Base-by-base conservation (phyloP, 2,113 vertebrate genomes). In the Podarcis raffonei region DNA sequence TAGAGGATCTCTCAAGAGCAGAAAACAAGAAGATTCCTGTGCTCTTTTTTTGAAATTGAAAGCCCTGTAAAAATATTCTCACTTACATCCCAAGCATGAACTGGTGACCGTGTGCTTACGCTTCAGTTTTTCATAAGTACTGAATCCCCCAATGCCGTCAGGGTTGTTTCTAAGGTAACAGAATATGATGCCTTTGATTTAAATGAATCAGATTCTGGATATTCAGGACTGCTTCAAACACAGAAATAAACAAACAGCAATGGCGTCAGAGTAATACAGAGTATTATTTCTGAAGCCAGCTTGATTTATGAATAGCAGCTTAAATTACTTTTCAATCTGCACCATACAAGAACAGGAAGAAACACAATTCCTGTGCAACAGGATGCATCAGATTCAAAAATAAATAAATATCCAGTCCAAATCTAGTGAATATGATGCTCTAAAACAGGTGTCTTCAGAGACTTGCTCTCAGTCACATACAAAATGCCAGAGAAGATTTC, bases 161-260 rank as follows among this genome's bases (percentile, higher is more conserved):
- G 90, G 90, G 90, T 95, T 94, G 95, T 95, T 95, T 95, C 95
- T 96, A 96, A 95, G 95, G 93, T 94, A 95, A 95, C 94, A 93
- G 93, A 68, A 94, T 93, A 89, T 76, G 83, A 87, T 35, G 76
- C 84, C 93, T 83, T 83, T 37, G 13, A 72, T 79, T 84, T 86
- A 13, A 84, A 90, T 91, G 84, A 94, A 95, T 92, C 91, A 89
- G 90, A 88, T 90, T 86, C 93, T 95, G 94, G 93, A 95, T 96
- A 95, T 96, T 93, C 94, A 95, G 95, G 89, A 88, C 74, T 72
- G 81, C 85, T 90, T 87, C 83, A 90, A 89, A 80, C 92, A 90
- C 86, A 92, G 88, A 90, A 94, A 93, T 81, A 57, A 93, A 83
- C 89, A 84, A 89, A 89, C 68, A 90, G 39, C 69, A 93, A 39